These are phyloP conservation scores for Drosophila paranaensis DNA, from an alignment of 2,888 invertebrate genomes.

Conservation along the genomic window DNA sequence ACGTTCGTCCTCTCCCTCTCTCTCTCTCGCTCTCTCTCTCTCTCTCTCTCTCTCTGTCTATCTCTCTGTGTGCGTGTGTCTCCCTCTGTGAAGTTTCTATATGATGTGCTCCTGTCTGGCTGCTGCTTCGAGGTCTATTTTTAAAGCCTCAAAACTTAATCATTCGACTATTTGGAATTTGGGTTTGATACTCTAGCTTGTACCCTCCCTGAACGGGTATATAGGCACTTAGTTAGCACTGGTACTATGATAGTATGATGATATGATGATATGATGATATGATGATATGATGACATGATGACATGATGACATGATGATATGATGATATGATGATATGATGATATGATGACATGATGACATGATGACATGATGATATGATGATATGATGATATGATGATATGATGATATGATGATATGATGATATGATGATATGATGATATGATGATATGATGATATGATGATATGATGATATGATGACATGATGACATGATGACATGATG, in stretches of 20 bases:
- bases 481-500: too few species aligned
- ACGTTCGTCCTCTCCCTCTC: neutral
- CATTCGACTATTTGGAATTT: constrained; percentile 47
- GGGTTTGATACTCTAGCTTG: neutral
- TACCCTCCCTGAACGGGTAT: neutral
- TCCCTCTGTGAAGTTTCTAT: neutral
- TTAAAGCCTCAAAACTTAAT: constrained; percentile 53
- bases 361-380: neutral
- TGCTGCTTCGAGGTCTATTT: constrained; percentile 31
- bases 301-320: neutral
- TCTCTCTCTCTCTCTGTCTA: neutral
- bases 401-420: too few species aligned
- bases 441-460: too few species aligned
- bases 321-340: neutral
- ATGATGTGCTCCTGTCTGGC: constrained; percentile 1
- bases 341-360: constrained; percentile 1
- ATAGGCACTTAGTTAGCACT: neutral
- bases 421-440: too few species aligned
- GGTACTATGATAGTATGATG: neutral
- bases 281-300: neutral
- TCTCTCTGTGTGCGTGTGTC: neutral
- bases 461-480: too few species aligned
- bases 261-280: neutral
- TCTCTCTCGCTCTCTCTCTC: too few species aligned
- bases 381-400: neutral